These are phyloP conservation scores for Listronotus oregonensis DNA, from an alignment of 1,140 invertebrate species.

Conservation along the genomic window DNA sequence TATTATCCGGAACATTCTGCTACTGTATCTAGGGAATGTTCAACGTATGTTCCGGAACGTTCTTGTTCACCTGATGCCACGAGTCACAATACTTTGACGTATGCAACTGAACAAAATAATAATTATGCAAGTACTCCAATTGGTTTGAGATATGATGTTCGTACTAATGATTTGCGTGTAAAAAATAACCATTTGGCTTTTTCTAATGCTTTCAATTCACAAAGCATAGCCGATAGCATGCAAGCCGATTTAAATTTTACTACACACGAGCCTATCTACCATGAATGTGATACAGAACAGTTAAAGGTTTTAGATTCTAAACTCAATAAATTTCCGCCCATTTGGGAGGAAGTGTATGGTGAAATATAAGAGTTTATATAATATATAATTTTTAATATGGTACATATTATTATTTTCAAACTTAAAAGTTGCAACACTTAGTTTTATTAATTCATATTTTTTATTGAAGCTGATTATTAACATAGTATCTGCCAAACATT, in stretches of 20 bases:
- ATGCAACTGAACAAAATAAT: conserved; percentile 27
- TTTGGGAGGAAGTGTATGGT: conserved; percentile 46
- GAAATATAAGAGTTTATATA: conserved; percentile 41
- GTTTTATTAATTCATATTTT: no score
- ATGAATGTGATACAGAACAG: conserved; percentile 38
- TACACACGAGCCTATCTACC: conserved; percentile 44
- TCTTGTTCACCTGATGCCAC: conserved; percentile 8
- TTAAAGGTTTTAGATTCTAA: not conserved
- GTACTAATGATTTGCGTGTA: no score
- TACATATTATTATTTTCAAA: no score
- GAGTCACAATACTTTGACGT: conserved; percentile 9
- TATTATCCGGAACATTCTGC: conserved; percentile 17
- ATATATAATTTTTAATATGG: no score
- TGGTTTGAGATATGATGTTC: conserved; percentile 1
- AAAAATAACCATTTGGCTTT: conserved; percentile 1
- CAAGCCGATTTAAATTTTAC: not conserved
- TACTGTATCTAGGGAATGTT: conserved; percentile 3
- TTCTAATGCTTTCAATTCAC: not conserved
- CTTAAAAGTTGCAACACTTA: no score
- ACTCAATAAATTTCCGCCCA: conserved; percentile 12
- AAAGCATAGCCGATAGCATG: not conserved
- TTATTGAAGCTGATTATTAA: conserved; percentile 25
- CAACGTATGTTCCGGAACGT: conserved; percentile 5
- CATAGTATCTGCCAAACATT: conserved; percentile 29
- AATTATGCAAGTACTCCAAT: conserved; percentile 35